These are phyloP conservation scores for Circaetus gallicus DNA, from an alignment of 2,113 vertebrate species.

Conservation along the genomic window DNA sequence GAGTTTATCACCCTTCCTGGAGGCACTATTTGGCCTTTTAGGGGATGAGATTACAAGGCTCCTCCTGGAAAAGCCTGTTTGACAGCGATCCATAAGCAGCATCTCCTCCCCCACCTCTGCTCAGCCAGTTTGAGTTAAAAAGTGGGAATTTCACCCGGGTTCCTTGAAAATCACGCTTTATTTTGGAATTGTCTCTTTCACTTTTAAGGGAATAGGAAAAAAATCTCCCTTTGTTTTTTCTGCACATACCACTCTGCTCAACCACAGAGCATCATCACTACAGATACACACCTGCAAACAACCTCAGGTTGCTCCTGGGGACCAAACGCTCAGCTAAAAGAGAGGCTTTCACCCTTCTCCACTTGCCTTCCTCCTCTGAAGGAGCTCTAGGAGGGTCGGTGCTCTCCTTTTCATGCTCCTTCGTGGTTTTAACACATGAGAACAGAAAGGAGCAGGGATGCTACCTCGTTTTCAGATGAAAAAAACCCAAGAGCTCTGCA, in stretches of 20 bases:
- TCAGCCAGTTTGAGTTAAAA: background rate
- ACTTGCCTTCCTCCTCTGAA: background rate
- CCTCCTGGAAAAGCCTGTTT: conserved; percentile 15
- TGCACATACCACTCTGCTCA: background rate
- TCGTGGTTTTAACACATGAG: background rate
- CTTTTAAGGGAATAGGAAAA: background rate
- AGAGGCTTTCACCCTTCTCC: background rate
- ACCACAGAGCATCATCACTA: background rate
- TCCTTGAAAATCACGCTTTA: background rate
- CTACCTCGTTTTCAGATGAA: background rate
- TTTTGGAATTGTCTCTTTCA: background rate
- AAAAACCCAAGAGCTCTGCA: background rate
- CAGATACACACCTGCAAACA: background rate
- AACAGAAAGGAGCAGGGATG: background rate
- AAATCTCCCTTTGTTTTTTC: background rate
- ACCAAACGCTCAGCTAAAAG: background rate
- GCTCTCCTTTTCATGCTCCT: background rate
- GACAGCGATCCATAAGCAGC: background rate
- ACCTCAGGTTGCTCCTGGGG: background rate
- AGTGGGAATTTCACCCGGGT: background rate
- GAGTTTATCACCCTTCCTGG: background rate
- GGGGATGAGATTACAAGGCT: background rate
- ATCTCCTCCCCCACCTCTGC: background rate
- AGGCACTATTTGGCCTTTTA: background rate
- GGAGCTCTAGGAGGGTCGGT: background rate